phyloP scores from a whole-genome alignment of 2,113 vertebrate genomes.

The Turnix velox region DNA sequence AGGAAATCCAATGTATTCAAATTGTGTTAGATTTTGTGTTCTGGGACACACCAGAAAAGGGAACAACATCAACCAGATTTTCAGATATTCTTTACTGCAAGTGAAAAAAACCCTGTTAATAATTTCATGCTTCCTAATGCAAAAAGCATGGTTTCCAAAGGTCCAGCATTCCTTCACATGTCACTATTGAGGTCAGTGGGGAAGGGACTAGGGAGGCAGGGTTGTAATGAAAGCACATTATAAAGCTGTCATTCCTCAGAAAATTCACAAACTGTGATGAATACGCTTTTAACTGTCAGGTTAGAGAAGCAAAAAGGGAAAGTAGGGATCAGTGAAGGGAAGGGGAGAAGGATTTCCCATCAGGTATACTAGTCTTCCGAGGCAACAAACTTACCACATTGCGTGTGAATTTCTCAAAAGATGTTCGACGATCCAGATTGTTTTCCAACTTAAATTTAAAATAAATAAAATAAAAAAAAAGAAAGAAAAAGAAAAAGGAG shows the following conservation, averaged over 20 bases:
- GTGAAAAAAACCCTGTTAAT: not conserved
- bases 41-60: slow-evolving; percentile 1
- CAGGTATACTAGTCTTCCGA: slow-evolving; percentile 51
- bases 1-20: not conserved
- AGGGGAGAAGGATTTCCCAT: slow-evolving; percentile 26
- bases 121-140: slow-evolving; percentile 29
- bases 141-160: slow-evolving; percentile 11
- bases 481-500: slow-evolving; percentile 38
- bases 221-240: slow-evolving; percentile 1
- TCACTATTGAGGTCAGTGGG: not conserved
- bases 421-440: slow-evolving; percentile 82
- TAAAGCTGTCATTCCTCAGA: slow-evolving; percentile 29
- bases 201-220: not conserved
- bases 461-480: slow-evolving; percentile 32
- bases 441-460: slow-evolving; percentile 77
- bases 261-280: slow-evolving; percentile 26
- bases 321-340: not conserved
- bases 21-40: not conserved
- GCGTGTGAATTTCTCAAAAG: slow-evolving; percentile 85
- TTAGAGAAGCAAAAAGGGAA: slow-evolving; percentile 20
- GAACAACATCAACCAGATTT: slow-evolving; percentile 9
- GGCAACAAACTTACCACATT: slow-evolving; percentile 80
- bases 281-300: slow-evolving; percentile 8
- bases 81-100: not conserved
- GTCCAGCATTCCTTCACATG: not conserved